Percentiles rank a stretch among this genome's conserved stretches.
Conservation (phyloP, 2,113 vertebrate genomes). For the Morone saxatilis region DNA sequence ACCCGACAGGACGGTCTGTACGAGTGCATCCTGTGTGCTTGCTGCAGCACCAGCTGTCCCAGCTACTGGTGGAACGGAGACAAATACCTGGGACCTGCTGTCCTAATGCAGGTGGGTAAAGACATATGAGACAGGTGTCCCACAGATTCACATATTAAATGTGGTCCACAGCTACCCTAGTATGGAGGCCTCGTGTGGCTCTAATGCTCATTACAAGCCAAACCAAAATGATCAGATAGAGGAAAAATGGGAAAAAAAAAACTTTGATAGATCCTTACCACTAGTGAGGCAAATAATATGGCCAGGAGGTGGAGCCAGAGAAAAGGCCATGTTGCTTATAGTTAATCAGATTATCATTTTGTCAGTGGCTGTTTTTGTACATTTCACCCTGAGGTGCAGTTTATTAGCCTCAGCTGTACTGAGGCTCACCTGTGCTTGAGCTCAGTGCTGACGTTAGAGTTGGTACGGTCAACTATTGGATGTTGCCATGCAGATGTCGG, state of each 20-base stretch:
- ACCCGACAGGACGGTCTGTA: slow-evolving; percentile 90
- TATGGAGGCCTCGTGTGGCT: too few relatives aligned
- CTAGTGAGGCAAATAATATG: background rate
- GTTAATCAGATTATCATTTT: background rate
- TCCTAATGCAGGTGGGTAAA: slow-evolving; percentile 92
- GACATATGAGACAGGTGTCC: background rate
- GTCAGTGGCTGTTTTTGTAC: background rate
- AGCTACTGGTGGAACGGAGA: slow-evolving; percentile 98
- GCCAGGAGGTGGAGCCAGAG: background rate
- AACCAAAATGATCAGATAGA: background rate
- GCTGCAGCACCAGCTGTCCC: slow-evolving; percentile 96
- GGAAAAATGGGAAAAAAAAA: background rate
- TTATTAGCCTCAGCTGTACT: background rate
- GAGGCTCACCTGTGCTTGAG: background rate
- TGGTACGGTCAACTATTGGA: background rate
- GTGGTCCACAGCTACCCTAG: background rate
- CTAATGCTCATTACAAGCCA: background rate
- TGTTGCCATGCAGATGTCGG: background rate
- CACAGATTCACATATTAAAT: background rate
- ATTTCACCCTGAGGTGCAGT: too few relatives aligned
- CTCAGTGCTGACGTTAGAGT: background rate
- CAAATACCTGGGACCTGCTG: slow-evolving; percentile 93
- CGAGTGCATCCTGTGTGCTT: slow-evolving; percentile 95
- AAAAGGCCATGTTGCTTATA: slow-evolving; percentile 2
- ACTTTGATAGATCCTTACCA: too few relatives aligned